Base-by-base conservation (phyloP, 2,113 vertebrate genomes). In the Grammomys surdaster region DNA sequence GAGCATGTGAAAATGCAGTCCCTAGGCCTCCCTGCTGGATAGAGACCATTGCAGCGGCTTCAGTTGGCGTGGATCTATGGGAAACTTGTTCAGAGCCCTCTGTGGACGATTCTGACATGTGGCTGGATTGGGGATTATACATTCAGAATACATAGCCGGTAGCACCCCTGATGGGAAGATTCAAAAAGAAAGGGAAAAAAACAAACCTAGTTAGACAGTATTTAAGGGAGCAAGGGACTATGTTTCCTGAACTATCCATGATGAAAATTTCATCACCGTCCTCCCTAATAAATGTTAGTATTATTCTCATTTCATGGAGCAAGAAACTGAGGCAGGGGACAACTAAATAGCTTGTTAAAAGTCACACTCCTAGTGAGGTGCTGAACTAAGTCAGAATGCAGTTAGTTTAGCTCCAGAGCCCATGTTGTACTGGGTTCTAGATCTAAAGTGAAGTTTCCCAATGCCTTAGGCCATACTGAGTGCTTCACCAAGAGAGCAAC, bases 401-500 rank as follows among this genome's bases (percentile, higher is more conserved):
- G 12, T 43, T 8, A 3, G 14, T 33, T 69, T 1, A 58, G 51
- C 13, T 26, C 22, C 56, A 24, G 5, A 16, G 7, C 67, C 10
- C 46, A 43, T 8, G 2, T 7, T 31, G 28, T 72, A 60, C 56
- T 4, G 0, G 1, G 43, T 58, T 58, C 82, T n/a, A 1, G 0
- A 17, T 48, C 77, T 80, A 54, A 43, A 33, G 3, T 0, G 5
- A 69, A 88, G n/a, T 3, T 16, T 58, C 48, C 31, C 9, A 43
- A 31, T 5, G n/a, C 26, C 51, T 54, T 60, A 40, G 46, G 70
- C 24, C 63, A 80, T 2, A 48, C n/a, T 48, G 36, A 43, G 20
- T 31, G 63, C 4, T 46, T 46, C n/a, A 40, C 69, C 17, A 13
- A 28, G 4, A 0, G 1, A n/a, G 28, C 5, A 69, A 3, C 0